Evolutionary conservation across 2,113 vertebrate genomes (phyloP), one percentile per base, ranked within the genome.

Genomic region (Platichthys flesus): DNA sequence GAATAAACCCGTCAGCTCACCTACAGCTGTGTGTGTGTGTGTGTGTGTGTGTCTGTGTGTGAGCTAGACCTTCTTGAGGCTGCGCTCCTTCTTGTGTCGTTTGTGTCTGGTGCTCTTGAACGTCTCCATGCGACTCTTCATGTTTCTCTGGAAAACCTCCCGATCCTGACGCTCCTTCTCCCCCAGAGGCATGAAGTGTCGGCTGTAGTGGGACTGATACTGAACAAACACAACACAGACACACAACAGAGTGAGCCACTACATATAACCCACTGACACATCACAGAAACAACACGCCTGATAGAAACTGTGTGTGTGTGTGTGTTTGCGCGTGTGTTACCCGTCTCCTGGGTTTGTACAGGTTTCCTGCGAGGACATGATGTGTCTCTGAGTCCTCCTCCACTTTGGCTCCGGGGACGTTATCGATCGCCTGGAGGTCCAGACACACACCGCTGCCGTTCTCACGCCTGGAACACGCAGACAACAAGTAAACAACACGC

Each of bases 191-290:
- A 99, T 97, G 93, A 98, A 99, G 94, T 99, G 97, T 47, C 97
- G 96, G 89, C 97, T 97, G 91, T 98, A 99, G 93, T 96, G 96
- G 79, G 96, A 95, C 91, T 98, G 97, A 79, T 98, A 97, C 97
- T 99, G 92, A 20, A 45, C n/a, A 21, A 8, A 42, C 18, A 62
- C 7, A 45, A 58, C 56, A 28, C 31, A 31, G 31, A 31, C 31
- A 31, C 31, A 31, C 13, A 57, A 57, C 9, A 26, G 0, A 16
- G 26, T 16, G 5, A 51, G 47, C 18, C 57, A 59, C 14, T 20
- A 31, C 51, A 54, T 2, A 31, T 31, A 31, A 31, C 6, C 31
- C 31, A 31, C 31, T 6, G 6, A 31, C 31, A 31, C 31, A 31
- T 7, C 31, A 31, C 31, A 7, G 31, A 7, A 31, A 31, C 31